phyloP scores from a whole-genome alignment of 2,888 invertebrate genomes.

The Elegia similella region DNA sequence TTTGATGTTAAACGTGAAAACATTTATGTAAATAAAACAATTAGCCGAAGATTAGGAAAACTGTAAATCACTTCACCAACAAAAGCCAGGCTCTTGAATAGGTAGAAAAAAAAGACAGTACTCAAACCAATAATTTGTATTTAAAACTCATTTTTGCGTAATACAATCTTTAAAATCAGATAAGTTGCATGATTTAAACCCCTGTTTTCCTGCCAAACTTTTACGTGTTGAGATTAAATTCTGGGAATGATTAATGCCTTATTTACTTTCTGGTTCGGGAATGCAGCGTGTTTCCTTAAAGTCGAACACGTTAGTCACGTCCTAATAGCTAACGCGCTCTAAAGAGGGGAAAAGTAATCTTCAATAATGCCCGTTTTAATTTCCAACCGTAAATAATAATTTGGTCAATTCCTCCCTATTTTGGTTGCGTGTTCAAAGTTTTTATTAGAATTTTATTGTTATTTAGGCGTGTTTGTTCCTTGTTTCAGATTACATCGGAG shows the following conservation, averaged over 20 bases:
- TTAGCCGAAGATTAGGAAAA: too few species aligned
- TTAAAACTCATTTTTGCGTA: too few species aligned
- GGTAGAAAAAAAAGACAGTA: too few species aligned
- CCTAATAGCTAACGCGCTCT: conserved; percentile 44
- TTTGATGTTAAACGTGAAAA: too few species aligned
- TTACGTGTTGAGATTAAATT: conserved; percentile 5
- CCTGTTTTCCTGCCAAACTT: neutral
- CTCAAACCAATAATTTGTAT: too few species aligned
- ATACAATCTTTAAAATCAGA: neutral
- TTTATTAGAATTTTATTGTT: conserved; percentile 82
- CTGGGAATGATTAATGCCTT: conserved; percentile 1
- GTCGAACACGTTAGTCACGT: conserved; percentile 40
- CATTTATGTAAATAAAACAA: too few species aligned
- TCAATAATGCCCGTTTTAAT: conserved; percentile 74
- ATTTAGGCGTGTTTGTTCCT: conserved; percentile 81
- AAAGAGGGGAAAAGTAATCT: conserved; percentile 71
- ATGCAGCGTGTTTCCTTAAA: conserved; percentile 11
- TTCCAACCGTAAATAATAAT: conserved; percentile 79
- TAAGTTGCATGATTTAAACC: neutral
- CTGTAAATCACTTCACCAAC: too few species aligned
- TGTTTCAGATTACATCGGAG: conserved; percentile 80
- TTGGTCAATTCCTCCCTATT: conserved; percentile 79
- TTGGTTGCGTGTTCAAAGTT: conserved; percentile 79
- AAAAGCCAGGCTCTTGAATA: too few species aligned
- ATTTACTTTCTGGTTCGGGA: conserved; percentile 19